Evolutionary conservation across 92 coral and sea anemone species (phyloP).

Genomic region (Actinernus sp.): DNA sequence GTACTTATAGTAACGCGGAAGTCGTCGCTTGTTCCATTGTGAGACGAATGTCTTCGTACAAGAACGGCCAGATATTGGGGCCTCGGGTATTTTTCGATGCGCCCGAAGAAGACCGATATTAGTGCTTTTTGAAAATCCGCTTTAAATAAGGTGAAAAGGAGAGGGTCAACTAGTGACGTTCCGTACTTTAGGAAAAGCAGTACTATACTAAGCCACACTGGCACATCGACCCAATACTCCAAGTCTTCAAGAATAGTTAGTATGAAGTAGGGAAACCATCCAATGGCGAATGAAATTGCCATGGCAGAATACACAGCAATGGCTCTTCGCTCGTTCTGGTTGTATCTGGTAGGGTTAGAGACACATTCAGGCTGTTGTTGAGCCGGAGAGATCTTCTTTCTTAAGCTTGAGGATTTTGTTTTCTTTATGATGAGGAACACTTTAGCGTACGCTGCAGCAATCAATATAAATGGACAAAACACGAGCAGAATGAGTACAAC

Average conservation of each 20-base stretch:
- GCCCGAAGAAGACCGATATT: background rate
- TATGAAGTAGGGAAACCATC: constrained; percentile 80
- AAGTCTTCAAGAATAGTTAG: constrained; percentile 60
- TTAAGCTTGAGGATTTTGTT: background rate
- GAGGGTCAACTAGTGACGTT: constrained; percentile 70
- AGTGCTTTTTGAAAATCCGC: constrained; percentile 71
- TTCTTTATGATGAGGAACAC: constrained; percentile 22
- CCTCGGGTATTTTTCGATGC: too few relatives aligned
- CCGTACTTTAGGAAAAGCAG: constrained; percentile 60
- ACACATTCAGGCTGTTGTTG: background rate
- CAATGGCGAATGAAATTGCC: constrained; percentile 52
- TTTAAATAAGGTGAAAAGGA: constrained; percentile 65
- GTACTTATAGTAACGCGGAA: too few relatives aligned
- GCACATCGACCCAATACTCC: constrained; percentile 16
- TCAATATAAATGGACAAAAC: constrained; percentile 29
- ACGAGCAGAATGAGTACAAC: constrained; percentile 34
- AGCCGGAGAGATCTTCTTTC: background rate
- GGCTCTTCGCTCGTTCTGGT: constrained; percentile 41
- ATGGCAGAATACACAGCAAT: constrained; percentile 43
- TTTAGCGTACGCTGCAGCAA: constrained; percentile 26
- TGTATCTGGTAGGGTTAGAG: constrained; percentile 21
- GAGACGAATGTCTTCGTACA: too few relatives aligned
- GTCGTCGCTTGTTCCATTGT: too few relatives aligned
- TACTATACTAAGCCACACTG: constrained; percentile 42
- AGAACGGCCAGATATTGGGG: too few relatives aligned